Evolutionary conservation across 2,888 invertebrate species (phyloP).

Genomic region (Onthophagus sagittarius): DNA sequence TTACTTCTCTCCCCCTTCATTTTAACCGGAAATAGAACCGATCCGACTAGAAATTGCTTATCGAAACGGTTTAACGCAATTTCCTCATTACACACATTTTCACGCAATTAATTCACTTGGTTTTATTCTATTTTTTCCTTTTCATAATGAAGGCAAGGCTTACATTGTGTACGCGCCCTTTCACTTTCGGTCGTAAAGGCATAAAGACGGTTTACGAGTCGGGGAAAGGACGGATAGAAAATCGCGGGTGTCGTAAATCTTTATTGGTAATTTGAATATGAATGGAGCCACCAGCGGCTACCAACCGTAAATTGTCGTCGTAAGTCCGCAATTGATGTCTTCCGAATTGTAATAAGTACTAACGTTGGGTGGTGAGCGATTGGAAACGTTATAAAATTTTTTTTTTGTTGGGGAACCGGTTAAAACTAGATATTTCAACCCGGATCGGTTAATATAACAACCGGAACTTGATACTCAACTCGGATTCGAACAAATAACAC

Average conservation of each 20-base stretch:
- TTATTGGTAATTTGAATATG: not conserved
- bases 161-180: not conserved
- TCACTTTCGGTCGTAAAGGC: not conserved
- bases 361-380: not conserved
- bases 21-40: not conserved
- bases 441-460: not conserved
- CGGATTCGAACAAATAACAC: not conserved
- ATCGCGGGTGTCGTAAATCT: not conserved
- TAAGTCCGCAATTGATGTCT: not conserved
- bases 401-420: no score
- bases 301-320: not conserved
- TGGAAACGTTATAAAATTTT: no score
- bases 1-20: constrained; percentile 4
- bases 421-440: not conserved
- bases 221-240: not conserved
- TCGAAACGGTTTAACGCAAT: not conserved
- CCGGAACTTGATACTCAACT: not conserved
- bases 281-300: not conserved
- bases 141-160: not conserved
- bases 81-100: not conserved
- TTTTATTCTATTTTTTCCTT: not conserved
- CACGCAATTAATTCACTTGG: not conserved
- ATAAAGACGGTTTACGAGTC: not conserved
- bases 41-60: not conserved
- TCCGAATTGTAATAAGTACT: not conserved